Evolutionary conservation across 2,113 vertebrate species (phyloP), one percentile per base, ranked within the genome.

Genomic region (Lepisosteus osseus): DNA sequence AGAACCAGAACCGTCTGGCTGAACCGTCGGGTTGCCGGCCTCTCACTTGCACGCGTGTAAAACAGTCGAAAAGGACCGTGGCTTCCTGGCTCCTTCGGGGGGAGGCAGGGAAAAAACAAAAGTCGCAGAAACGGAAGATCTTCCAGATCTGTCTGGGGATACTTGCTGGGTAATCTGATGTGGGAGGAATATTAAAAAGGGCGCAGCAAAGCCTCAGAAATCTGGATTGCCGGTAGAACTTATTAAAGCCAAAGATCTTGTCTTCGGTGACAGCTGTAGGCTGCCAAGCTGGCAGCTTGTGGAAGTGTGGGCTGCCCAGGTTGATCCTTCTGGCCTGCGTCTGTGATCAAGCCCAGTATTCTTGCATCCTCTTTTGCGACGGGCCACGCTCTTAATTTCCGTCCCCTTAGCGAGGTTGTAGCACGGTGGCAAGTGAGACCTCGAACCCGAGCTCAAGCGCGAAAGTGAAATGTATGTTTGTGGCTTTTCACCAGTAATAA

Each of bases 121-220:
- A 40, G 45, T 7, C 45, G 40, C 12, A 68, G 57, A 61, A 69
- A 63, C 41, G 7, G 54, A 15, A 68, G 15, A n/a, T 43, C 47
- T 40, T 63, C 12, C 55, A 68, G 55, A 74, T 68, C 29, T 55
- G 66, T 68, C 45, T 68, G 7, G 42, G 69, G 45, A 65, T 64
- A 55, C 68, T 65, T 54, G 57, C 57, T 29, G 15, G 42, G 68
- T 70, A 64, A 63, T 44, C 61, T 69, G 51, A 72, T n/a, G 72
- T 68, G 57, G 67, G 40, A 55, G 61, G 72, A 69, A 55, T 61
- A 45, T 65, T 59, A 65, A 74, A 64, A 62, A 62, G 67, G 44
- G 63, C 61, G 42, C 61, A 63, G 41, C 9, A 45, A 42, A 55
- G 69, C 17, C 62, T 55, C 47, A 69, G 44, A 14, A 69, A 68